Percentiles rank a stretch among this genome's conserved stretches.
phyloP scores from a whole-genome alignment of 2,888 invertebrate genomes.

The Helleia helle region DNA sequence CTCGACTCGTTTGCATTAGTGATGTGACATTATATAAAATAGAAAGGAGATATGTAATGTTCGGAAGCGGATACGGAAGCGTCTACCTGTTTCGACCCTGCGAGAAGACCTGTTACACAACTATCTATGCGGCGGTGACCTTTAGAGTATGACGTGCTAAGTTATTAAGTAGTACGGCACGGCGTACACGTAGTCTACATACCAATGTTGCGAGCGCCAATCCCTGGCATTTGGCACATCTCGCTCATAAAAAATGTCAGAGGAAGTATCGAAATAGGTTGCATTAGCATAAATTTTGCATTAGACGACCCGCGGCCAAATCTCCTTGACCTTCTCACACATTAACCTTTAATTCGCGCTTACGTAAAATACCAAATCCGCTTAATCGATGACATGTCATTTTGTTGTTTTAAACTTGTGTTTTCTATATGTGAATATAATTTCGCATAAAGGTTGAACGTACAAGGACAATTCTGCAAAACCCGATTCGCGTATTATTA shows the following conservation, averaged over 20 bases:
- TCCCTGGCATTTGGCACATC: conserved; percentile 14
- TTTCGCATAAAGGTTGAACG: conserved; percentile 24
- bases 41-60: conserved; percentile 36
- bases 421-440: conserved; percentile 6
- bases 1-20: too few species aligned
- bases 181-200: conserved; percentile 13
- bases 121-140: conserved; percentile 53
- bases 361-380: conserved; percentile 7
- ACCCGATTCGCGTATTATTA: conserved; percentile 16
- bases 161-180: conserved; percentile 19
- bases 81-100: conserved; percentile 52
- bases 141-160: conserved; percentile 31
- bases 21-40: conserved; percentile 36
- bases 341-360: conserved; percentile 6
- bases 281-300: not conserved
- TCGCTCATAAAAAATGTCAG: not conserved
- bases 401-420: conserved; percentile 10
- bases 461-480: conserved; percentile 26
- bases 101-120: conserved; percentile 48
- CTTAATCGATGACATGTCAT: not conserved
- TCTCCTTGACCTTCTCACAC: not conserved
- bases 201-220: conserved; percentile 20
- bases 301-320: not conserved
- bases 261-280: not conserved
- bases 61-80: conserved; percentile 66